phyloP scores from a whole-genome alignment of 2,113 vertebrate genomes.

The Furnarius figulus region DNA sequence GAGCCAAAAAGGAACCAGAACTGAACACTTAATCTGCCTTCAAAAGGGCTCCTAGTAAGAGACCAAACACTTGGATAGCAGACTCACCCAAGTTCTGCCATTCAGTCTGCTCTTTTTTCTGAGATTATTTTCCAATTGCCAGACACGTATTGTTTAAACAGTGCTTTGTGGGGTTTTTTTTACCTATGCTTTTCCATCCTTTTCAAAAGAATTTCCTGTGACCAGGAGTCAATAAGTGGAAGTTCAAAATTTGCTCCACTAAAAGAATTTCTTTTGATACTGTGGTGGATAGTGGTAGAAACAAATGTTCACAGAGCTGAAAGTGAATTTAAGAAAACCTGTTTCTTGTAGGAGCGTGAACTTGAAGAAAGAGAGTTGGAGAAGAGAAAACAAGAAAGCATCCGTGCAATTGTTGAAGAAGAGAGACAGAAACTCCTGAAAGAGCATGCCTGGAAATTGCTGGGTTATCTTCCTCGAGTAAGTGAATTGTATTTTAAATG shows the following conservation, averaged over 20 bases:
- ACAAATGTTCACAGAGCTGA: background rate
- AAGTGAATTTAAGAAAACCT: background rate
- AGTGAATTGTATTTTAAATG: slow-evolving; percentile 12
- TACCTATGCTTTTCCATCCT: background rate
- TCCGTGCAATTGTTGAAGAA: slow-evolving; percentile 86
- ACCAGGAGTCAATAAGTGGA: background rate
- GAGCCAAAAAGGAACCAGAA: background rate
- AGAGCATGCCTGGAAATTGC: slow-evolving; percentile 84
- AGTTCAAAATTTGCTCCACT: background rate
- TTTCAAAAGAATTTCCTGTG: background rate
- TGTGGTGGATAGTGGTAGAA: background rate
- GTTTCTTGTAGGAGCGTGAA: slow-evolving; percentile 78
- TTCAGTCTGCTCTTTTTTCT: background rate
- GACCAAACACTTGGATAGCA: background rate
- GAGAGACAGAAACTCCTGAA: slow-evolving; percentile 90
- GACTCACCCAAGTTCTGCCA: background rate
- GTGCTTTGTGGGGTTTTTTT: background rate
- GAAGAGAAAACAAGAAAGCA: slow-evolving; percentile 73
- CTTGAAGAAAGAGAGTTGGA: slow-evolving; percentile 80
- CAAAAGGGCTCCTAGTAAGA: background rate
- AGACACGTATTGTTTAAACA: background rate
- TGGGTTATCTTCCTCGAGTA: slow-evolving; percentile 92
- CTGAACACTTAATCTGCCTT: background rate
- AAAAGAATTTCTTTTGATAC: background rate
- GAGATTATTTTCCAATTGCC: background rate